These are phyloP conservation scores for Falco cherrug DNA, from an alignment of 2,797 vertebrate genomes.

Conservation along the genomic window DNA sequence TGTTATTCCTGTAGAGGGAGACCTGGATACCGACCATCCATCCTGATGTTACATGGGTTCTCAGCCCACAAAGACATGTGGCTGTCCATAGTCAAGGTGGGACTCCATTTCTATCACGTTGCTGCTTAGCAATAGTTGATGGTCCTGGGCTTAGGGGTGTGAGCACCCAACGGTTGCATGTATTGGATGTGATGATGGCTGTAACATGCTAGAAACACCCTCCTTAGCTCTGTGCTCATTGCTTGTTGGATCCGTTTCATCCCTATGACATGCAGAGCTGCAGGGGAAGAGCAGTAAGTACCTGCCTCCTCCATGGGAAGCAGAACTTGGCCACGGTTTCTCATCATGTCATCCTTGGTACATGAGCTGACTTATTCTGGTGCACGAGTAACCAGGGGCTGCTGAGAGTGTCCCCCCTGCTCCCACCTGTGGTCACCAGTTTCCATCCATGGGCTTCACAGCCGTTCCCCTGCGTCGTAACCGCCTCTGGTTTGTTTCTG, in stretches of 20 bases:
- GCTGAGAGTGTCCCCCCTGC: not conserved
- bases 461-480: not conserved
- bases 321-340: not conserved
- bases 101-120: not conserved
- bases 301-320: not conserved
- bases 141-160: not conserved
- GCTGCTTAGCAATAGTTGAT: not conserved
- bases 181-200: not conserved
- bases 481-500: not conserved
- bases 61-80: conserved; percentile 96
- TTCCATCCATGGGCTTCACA: not conserved
- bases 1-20: conserved; percentile 89
- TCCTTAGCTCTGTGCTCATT: not conserved
- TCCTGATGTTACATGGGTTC: conserved; percentile 95
- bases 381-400: not conserved
- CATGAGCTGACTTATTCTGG: not conserved
- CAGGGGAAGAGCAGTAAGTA: not conserved
- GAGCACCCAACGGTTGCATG: accelerated
- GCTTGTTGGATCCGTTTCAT: not conserved
- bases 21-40: conserved; percentile 80
- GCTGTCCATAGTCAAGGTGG: conserved; percentile 89
- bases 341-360: not conserved
- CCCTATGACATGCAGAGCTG: not conserved
- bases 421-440: accelerated
- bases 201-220: not conserved